A percentile compares a stretch with the other conserved stretches of the same genome.
Evolutionary conservation across 1,140 invertebrate genomes (phyloP).

Genomic region (Aphelenchoides avenae): DNA sequence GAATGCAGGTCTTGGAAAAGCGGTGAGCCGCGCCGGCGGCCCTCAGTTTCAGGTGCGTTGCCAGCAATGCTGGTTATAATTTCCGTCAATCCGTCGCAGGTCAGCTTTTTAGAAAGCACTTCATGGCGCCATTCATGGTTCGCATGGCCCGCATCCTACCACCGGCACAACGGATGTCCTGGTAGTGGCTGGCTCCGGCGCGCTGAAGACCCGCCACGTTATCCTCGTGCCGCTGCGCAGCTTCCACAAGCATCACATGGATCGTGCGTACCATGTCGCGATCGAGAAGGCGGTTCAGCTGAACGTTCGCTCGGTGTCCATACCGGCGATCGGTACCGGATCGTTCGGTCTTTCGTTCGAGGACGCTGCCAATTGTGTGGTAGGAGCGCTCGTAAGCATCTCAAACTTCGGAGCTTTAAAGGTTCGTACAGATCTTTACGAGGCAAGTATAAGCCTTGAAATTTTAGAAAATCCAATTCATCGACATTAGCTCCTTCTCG

Average conservation of each 20-base stretch:
- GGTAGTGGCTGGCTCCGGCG: constrained; percentile 12
- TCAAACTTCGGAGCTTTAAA: constrained; percentile 1
- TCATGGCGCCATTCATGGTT: not conserved
- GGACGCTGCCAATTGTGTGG: constrained; percentile 11
- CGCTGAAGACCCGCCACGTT: constrained; percentile 3
- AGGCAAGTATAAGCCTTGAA: constrained; percentile 18
- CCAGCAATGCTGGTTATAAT: not conserved
- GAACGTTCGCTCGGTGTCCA: constrained; percentile 2
- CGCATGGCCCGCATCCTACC: not conserved
- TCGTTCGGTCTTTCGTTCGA: constrained; percentile 1
- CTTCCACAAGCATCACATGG: constrained; percentile 4
- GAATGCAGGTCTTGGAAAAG: constrained; percentile 12
- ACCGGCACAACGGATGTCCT: constrained; percentile 5
- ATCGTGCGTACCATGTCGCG: constrained; percentile 9
- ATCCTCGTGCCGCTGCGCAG: constrained; percentile 21
- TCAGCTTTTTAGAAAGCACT: constrained; percentile 10
- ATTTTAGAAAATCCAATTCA: constrained; percentile 9
- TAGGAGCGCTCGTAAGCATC: not conserved
- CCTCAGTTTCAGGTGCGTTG: constrained; percentile 13
- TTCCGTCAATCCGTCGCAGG: not conserved
- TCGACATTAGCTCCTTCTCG: not conserved
- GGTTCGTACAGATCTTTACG: constrained; percentile 8
- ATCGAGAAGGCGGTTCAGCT: constrained; percentile 7
- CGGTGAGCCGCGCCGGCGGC: constrained; percentile 6
- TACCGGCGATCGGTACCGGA: constrained; percentile 26